Base-by-base conservation (phyloP, 2,113 vertebrate genomes). In the Cottus gobio region DNA sequence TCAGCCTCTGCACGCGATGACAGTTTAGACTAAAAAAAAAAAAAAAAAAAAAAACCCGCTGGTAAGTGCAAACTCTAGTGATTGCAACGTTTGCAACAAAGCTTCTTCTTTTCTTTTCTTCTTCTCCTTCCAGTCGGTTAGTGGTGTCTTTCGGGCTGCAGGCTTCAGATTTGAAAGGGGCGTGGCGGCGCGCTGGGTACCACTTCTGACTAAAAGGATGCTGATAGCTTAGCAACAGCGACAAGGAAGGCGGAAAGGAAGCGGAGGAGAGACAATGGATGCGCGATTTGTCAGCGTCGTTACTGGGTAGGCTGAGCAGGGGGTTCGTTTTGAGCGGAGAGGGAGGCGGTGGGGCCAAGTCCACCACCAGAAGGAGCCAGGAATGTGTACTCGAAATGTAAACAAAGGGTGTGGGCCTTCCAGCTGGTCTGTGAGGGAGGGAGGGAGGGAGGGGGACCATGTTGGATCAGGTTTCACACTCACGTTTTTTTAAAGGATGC, bases 171-270 rank as follows among this genome's bases (percentile, higher is more conserved):
- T 39, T 71, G 5, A 75, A 91, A 94, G 90, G 91, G 90, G 91
- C 91, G 93, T 93, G 93, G 91, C 84, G 69, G 72, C 46, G 90
- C 75, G 62, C 39, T 85, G 88, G 87, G 91, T 88, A 90, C 87
- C 92, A 87, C 89, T 90, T 77, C 87, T 86, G 86, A 77, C 86
- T 84, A 30, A 74, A 37, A 78, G 87, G 90, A 91, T 87, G 92
- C 87, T 89, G 93, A 93, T 90, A 88, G 91, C 91, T 91, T 93
- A 93, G 93, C 90, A 93, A 94, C 93, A 80, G 83, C 82, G 82
- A 71, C 79, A 68, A 84, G 84, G 82, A 83, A 83, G 20, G 48
- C 18, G 48, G 48, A 50, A 50, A 48, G 79, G 57, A 83, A 13
- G 75, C 36, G 62, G 77, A 68, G 65, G 42, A 48, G 68, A 87